phyloP scores from a whole-genome alignment of 2,888 invertebrate species.

The Epinotia demarniana region DNA sequence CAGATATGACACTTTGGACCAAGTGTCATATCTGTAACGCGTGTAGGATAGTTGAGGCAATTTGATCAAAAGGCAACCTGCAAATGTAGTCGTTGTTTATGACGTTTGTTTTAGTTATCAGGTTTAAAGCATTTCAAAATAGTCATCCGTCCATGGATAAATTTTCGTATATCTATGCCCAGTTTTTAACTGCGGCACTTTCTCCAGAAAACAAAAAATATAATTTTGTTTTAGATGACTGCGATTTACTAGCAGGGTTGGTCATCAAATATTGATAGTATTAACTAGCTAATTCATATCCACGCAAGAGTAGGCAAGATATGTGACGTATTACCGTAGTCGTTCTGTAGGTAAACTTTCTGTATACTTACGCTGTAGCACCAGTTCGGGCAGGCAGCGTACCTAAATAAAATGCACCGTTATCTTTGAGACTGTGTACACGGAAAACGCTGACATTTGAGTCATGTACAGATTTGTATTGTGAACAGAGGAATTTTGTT shows the following conservation, averaged over 20 bases:
- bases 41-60: background rate
- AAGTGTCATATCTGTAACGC: no score
- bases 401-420: constrained; percentile 45
- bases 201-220: background rate
- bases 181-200: background rate
- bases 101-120: background rate
- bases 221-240: background rate
- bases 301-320: no score
- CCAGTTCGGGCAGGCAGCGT: constrained; percentile 39
- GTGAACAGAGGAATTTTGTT: constrained; percentile 31
- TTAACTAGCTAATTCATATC: no score
- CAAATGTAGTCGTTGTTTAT: background rate
- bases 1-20: constrained; percentile 17
- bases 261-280: no score
- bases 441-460: constrained; percentile 42
- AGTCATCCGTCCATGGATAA: background rate
- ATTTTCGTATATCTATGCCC: background rate
- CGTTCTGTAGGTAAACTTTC: constrained; percentile 1
- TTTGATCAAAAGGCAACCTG: background rate
- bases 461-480: constrained; percentile 43
- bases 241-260: no score
- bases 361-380: constrained; percentile 14
- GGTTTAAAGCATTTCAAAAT: background rate
- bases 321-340: background rate
- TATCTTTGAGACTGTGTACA: constrained; percentile 38